phyloP scores from a whole-genome alignment of 2,888 invertebrate genomes.

The Saturnia pavonia region DNA sequence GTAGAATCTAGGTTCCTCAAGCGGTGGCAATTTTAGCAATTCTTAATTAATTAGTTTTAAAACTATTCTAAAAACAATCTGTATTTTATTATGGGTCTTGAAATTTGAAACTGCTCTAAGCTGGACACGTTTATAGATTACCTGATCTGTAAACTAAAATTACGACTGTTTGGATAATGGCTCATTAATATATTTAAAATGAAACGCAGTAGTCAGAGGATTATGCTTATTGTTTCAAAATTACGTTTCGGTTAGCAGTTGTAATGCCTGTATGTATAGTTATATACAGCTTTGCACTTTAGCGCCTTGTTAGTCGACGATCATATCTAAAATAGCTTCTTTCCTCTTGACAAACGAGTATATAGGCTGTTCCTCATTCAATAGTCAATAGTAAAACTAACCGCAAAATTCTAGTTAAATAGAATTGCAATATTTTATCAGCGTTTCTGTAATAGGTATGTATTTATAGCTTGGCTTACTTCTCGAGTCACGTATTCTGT shows the following conservation, averaged over 20 bases:
- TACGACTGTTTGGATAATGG: neutral
- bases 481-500: conserved; percentile 5
- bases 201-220: too few species aligned
- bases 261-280: neutral
- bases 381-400: conserved; percentile 18
- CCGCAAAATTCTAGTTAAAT: conserved; percentile 19
- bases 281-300: neutral
- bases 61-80: neutral
- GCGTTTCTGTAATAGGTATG: conserved; percentile 1
- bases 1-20: neutral
- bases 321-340: neutral
- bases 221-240: neutral
- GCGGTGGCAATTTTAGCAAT: neutral
- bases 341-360: neutral
- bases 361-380: neutral
- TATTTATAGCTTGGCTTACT: neutral
- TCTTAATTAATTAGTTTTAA: too few species aligned
- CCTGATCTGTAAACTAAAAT: neutral
- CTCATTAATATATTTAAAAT: neutral
- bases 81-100: neutral
- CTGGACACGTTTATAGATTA: neutral
- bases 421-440: conserved; percentile 9
- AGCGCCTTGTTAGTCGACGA: neutral
- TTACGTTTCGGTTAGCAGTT: neutral
- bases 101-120: neutral